These are phyloP conservation scores for Drosophila kurseongensis DNA, from an alignment of 1,140 invertebrate genomes.

Conservation along the genomic window DNA sequence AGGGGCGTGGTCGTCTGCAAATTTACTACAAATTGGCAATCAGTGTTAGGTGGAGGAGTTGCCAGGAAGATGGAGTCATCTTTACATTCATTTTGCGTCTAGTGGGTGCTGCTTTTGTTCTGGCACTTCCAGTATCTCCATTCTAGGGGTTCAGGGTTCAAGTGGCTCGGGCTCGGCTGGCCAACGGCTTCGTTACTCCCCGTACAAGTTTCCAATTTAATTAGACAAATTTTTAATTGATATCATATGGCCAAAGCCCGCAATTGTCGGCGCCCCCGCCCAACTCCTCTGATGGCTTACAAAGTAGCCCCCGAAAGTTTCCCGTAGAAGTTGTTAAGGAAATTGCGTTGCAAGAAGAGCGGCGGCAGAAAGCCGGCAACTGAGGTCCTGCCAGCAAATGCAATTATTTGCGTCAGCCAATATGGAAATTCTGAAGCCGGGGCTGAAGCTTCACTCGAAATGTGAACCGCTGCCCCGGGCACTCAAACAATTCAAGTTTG, in stretches of 20 bases:
- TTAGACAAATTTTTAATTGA: constrained; percentile 83
- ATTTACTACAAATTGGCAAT: constrained; percentile 81
- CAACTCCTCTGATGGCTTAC: constrained; percentile 16
- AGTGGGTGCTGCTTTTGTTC: constrained; percentile 57
- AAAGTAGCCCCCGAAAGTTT: constrained; percentile 64
- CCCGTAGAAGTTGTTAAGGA: constrained; percentile 61
- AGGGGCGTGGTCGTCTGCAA: constrained; percentile 68
- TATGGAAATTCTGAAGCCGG: constrained; percentile 35
- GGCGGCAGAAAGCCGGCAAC: background rate
- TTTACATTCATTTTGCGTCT: constrained; percentile 65
- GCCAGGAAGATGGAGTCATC: constrained; percentile 35
- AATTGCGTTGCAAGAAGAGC: constrained; percentile 42
- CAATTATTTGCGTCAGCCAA: constrained; percentile 64
- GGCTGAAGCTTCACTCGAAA: constrained; percentile 16
- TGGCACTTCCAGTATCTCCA: background rate
- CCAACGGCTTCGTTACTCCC: constrained; percentile 65
- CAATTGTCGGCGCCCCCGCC: constrained; percentile 36
- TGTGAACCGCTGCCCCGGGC: constrained; percentile 44
- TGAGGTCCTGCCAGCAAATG: constrained; percentile 31
- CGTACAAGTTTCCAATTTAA: constrained; percentile 77
- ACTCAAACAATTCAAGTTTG: constrained; percentile 51
- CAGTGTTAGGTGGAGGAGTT: constrained; percentile 32
- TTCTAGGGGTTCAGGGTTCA: constrained; percentile 52
- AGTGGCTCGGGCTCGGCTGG: constrained; percentile 58
- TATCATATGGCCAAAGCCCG: constrained; percentile 75